phyloP scores from a whole-genome alignment of 35 echinoderm and acorn worm species.

The Apostichopus parvimensis region DNA sequence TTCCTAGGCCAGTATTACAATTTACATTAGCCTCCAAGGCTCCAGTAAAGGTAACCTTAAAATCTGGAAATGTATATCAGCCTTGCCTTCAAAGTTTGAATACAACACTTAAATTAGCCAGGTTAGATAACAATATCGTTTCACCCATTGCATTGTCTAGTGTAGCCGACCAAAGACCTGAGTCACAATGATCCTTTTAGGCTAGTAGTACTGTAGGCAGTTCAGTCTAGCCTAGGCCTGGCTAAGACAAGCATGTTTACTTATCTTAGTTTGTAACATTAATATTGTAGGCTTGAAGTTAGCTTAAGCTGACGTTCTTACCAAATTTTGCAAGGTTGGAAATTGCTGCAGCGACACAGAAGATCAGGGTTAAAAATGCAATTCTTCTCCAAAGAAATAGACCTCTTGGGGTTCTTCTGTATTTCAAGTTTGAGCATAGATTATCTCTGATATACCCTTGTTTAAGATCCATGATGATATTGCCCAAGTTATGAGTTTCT shows the following conservation, averaged over 20 bases:
- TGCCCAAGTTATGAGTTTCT: not conserved
- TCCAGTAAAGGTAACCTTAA: no score
- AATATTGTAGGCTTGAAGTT: no score
- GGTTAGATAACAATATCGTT: no score
- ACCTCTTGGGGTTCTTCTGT: conserved; percentile 10
- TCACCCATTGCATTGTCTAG: no score
- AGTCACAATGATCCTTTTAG: no score
- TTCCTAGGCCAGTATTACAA: no score
- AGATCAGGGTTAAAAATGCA: conserved; percentile 16
- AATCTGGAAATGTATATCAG: no score
- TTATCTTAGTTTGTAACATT: not conserved
- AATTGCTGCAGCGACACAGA: conserved; percentile 21
- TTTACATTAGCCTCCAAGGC: no score
- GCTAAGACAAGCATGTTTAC: not conserved
- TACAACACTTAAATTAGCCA: no score
- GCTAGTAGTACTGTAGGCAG: no score
- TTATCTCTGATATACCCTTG: conserved; percentile 1
- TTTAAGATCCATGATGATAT: conserved; percentile 17
- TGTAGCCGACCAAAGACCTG: no score
- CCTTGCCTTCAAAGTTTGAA: no score
- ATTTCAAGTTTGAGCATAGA: conserved; percentile 31
- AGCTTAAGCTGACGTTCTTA: not conserved
- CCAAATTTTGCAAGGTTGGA: conserved; percentile 19
- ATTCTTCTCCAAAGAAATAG: conserved; percentile 28
- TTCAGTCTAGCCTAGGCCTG: not conserved